These are phyloP conservation scores for Spicauda simplicius DNA, from an alignment of 2,888 invertebrate genomes.

Conservation along the genomic window DNA sequence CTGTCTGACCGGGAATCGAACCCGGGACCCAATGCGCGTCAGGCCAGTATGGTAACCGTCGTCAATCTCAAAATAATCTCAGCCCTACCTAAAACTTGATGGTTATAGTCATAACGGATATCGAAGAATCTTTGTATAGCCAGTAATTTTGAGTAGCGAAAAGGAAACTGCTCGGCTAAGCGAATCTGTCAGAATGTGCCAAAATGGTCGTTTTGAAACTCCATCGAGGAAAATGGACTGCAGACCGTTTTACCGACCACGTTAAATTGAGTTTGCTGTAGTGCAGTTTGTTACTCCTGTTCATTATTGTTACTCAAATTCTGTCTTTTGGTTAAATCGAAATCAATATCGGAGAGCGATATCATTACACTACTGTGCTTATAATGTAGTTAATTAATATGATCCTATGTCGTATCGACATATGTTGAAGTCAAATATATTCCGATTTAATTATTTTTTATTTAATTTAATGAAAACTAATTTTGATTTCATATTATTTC, in stretches of 20 bases:
- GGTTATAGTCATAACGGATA: neutral
- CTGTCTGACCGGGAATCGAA: too few species aligned
- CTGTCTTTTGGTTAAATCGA: neutral
- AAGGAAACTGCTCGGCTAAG: conserved; percentile 3
- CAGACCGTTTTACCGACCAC: neutral
- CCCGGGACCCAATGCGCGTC: too few species aligned
- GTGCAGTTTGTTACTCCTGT: neutral
- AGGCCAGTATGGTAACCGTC: too few species aligned
- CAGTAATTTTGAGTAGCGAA: conserved; percentile 1
- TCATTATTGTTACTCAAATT: neutral
- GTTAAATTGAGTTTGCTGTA: neutral
- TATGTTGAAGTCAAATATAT: too few species aligned
- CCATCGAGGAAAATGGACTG: conserved; percentile 8
- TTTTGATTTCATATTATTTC: too few species aligned
- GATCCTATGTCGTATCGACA: too few species aligned
- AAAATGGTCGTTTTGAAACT: conserved; percentile 9
- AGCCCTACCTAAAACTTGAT: too few species aligned
- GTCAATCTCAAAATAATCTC: too few species aligned
- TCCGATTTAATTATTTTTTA: too few species aligned
- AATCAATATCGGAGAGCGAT: neutral
- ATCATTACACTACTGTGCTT: too few species aligned
- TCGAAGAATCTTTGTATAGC: neutral
- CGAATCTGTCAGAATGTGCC: conserved; percentile 9
- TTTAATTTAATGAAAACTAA: too few species aligned
- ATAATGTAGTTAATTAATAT: too few species aligned